A percentile compares a stretch with the other conserved stretches of the same genome.
These are phyloP conservation scores for Hephaestus fuliginosus DNA, from an alignment of 2,797 vertebrate genomes.

Conservation along the genomic window DNA sequence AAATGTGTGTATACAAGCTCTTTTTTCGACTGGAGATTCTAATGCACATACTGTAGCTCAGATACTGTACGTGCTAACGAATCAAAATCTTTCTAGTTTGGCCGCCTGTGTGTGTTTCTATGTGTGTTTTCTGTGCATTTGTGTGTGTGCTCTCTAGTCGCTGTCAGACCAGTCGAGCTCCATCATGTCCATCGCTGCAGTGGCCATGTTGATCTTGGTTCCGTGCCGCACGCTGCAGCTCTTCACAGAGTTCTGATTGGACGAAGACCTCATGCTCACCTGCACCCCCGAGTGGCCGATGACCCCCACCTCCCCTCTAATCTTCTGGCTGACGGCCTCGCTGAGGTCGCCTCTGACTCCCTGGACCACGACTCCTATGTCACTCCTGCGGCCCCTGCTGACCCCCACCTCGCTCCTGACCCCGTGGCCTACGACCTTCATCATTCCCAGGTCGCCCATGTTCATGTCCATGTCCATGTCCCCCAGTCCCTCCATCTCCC, in stretches of 20 bases:
- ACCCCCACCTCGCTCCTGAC: constrained; percentile 76
- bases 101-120: constrained; percentile 52
- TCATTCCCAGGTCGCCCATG: constrained; percentile 72
- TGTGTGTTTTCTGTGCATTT: constrained; percentile 33
- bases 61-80: constrained; percentile 55
- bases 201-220: constrained; percentile 96
- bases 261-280: constrained; percentile 94
- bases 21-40: constrained; percentile 48
- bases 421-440: constrained; percentile 73
- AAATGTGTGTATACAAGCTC: constrained; percentile 65
- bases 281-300: constrained; percentile 92
- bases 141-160: constrained; percentile 70
- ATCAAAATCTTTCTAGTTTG: constrained; percentile 59
- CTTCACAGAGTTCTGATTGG: constrained; percentile 98
- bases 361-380: constrained; percentile 78
- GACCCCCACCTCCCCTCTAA: constrained; percentile 76
- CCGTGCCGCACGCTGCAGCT: constrained; percentile 95
- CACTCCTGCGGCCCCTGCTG: constrained; percentile 66
- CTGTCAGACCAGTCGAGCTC: constrained; percentile 95
- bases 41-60: constrained; percentile 60
- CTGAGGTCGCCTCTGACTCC: constrained; percentile 74
- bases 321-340: constrained; percentile 76
- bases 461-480: constrained; percentile 89
- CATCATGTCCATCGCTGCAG: constrained; percentile 92
- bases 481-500: constrained; percentile 90